phyloP scores from a whole-genome alignment of 2,797 vertebrate species.

The Pempheris klunzingeri region DNA sequence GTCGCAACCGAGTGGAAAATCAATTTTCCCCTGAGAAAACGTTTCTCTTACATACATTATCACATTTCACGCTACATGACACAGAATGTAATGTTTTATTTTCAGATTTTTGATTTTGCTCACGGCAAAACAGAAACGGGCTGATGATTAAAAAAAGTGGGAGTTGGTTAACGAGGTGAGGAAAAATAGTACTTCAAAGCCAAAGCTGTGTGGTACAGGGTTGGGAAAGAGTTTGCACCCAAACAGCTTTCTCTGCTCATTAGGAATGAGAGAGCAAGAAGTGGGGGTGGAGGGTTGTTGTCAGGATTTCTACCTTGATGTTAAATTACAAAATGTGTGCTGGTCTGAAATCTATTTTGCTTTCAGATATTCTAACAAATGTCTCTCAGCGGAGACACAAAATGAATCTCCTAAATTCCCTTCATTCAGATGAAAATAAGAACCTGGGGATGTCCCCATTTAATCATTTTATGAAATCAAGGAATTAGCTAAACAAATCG shows the following conservation, averaged over 20 bases:
- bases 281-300: slow-evolving; percentile 10
- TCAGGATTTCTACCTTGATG: not conserved
- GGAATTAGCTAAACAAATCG: slow-evolving; percentile 27
- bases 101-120: slow-evolving; percentile 67
- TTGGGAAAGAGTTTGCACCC: slow-evolving; percentile 17
- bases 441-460: slow-evolving; percentile 3
- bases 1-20: slow-evolving; percentile 61
- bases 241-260: slow-evolving; percentile 45
- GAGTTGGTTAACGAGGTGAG: slow-evolving; percentile 63
- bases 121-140: slow-evolving; percentile 50
- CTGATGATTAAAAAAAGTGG: slow-evolving; percentile 59
- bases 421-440: slow-evolving; percentile 1
- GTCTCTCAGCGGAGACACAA: not conserved
- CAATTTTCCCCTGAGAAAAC: slow-evolving; percentile 59
- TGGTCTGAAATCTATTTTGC: slow-evolving; percentile 12
- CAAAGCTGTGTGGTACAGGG: slow-evolving; percentile 12
- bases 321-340: not conserved
- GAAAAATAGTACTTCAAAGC: slow-evolving; percentile 55
- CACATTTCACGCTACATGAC: slow-evolving; percentile 68
- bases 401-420: slow-evolving; percentile 14
- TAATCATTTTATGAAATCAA: not conserved
- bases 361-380: not conserved
- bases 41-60: slow-evolving; percentile 62
- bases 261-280: slow-evolving; percentile 22
- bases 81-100: slow-evolving; percentile 64